Base-by-base conservation (phyloP, 2,888 invertebrate genomes). In the Ceraclea dissimilis region DNA sequence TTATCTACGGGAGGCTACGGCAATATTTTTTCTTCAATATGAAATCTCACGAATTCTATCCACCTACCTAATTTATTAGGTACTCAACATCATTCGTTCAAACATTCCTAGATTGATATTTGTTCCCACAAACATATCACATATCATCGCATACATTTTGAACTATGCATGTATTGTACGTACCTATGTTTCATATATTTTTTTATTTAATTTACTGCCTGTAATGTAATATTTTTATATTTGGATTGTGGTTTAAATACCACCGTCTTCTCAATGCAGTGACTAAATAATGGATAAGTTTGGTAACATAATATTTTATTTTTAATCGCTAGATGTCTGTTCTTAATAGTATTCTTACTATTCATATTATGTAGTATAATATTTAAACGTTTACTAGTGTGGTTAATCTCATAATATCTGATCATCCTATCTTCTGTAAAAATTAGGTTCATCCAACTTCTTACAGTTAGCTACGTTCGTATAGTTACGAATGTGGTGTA, bases 51-150 rank as follows among this genome's bases (percentile, higher is more conserved):
- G n/a, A n/a, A n/a, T n/a, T n/a, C n/a, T n/a, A n/a, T n/a, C n/a
- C n/a, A n/a, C n/a, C n/a, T n/a, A n/a, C n/a, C n/a, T 39, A 39
- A 39, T 39, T 39, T 39, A 39, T 39, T 39, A 31, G 31, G 6
- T 6, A 16, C 39, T 13, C 10, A 26, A 26, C 26, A 26, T 13
- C 5, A 39, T 39, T n/a, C 39, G 2, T 13, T 39, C 5, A 2
- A 39, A 39, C 39, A 39, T 39, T 39, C 39, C 39, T 39, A 39
- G n/a, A n/a, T n/a, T n/a, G n/a, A 39, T 39, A n/a, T 39, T 39
- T 8, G 5, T 39, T 39, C 39, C 13, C 39, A 39, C 39, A 39
- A 16, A 13, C 39, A 13, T 39, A 39, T 39, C 39, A 39, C 13
- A 39, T 39, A 39, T 39, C 39, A 39, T 13, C 5, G 16, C 39